These are phyloP conservation scores for Bucorvus abyssinicus DNA, from an alignment of 2,797 vertebrate species.

Conservation along the genomic window DNA sequence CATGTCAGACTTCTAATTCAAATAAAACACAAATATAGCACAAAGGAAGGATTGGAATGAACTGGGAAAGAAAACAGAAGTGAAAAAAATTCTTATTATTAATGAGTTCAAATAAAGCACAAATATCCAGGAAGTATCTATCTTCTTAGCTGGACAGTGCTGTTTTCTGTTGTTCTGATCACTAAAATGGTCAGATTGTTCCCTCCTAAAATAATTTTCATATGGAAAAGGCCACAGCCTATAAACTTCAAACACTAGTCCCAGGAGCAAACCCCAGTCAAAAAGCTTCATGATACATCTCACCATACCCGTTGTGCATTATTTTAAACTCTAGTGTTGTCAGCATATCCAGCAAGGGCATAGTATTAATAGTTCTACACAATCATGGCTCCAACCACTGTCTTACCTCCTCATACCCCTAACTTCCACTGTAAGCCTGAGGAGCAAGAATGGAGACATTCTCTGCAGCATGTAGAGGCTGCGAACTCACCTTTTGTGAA, in stretches of 20 bases:
- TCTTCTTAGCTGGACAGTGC: neutral
- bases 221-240: neutral
- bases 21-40: neutral
- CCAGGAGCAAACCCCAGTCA: rapidly evolving
- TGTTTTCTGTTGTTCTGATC: neutral
- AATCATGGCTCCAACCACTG: neutral
- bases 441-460: neutral
- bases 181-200: neutral
- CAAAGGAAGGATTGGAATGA: neutral
- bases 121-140: neutral
- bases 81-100: neutral
- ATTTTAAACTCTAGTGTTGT: neutral
- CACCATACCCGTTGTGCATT: neutral
- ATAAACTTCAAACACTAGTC: neutral
- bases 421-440: neutral
- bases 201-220: neutral
- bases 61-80: neutral
- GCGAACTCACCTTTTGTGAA: neutral
- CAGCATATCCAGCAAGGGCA: neutral
- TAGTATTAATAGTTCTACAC: neutral
- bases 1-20: neutral
- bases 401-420: neutral
- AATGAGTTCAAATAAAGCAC: neutral
- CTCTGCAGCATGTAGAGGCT: neutral
- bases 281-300: neutral